A percentile compares a stretch with the other conserved stretches of the same genome.
Evolutionary conservation across 2,888 invertebrate genomes (phyloP).

Genomic region (Macaria liturata): DNA sequence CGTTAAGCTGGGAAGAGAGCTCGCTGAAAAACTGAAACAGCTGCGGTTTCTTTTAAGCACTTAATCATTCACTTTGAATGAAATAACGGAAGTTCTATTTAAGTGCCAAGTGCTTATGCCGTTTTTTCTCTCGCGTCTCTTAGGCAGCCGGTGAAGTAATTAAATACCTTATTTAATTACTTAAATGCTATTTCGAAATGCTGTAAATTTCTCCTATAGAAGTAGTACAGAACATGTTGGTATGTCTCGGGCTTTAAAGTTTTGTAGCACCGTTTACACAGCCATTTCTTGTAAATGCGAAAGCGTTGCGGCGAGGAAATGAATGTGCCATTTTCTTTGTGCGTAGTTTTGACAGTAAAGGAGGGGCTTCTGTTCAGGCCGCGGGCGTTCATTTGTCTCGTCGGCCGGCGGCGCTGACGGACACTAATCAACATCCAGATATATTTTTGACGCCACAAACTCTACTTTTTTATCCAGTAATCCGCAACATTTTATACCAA

Average conservation of each 20-base stretch:
- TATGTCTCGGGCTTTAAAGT: constrained; percentile 8
- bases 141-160: constrained; percentile 5
- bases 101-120: constrained; percentile 3
- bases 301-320: constrained; percentile 37
- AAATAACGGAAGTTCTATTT: constrained; percentile 28
- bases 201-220: constrained; percentile 5
- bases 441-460: constrained; percentile 13
- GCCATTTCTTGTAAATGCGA: constrained; percentile 13
- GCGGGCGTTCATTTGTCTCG: constrained; percentile 51
- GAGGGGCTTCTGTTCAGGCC: constrained; percentile 34
- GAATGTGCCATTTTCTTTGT: constrained; percentile 53
- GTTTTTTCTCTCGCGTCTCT: constrained; percentile 4
- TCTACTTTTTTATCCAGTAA: constrained; percentile 6
- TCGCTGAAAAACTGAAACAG: constrained; percentile 41
- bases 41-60: constrained; percentile 41
- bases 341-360: constrained; percentile 50
- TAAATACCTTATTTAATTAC: constrained; percentile 7
- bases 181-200: too few species aligned
- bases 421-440: constrained; percentile 47
- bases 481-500: neutral
- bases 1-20: constrained; percentile 42
- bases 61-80: constrained; percentile 48
- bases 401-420: constrained; percentile 46
- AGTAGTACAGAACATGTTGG: neutral
- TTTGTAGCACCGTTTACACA: constrained; percentile 18